A percentile compares a stretch with the other conserved stretches of the same genome.
phyloP scores from a whole-genome alignment of 1,140 invertebrate genomes.

The Macrobrachium rosenbergii region DNA sequence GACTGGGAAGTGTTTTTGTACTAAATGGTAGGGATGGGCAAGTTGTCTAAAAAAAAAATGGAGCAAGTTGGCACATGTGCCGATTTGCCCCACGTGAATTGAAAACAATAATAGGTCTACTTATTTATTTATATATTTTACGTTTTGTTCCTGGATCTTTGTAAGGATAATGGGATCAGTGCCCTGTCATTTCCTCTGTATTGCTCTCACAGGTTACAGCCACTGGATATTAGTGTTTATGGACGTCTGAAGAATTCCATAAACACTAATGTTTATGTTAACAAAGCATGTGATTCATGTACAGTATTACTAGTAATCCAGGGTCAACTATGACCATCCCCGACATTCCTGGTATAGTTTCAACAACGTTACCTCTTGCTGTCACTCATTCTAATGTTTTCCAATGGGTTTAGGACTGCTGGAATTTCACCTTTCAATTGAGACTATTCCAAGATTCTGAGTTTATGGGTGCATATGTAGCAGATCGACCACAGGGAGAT shows the following conservation, averaged over 20 bases:
- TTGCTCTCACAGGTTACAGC: slow-evolving; percentile 20
- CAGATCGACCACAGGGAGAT: slow-evolving; percentile 67
- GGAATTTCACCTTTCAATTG: slow-evolving; percentile 69
- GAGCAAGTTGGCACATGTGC: too few relatives aligned
- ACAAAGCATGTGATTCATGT: slow-evolving; percentile 41
- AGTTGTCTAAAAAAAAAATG: too few relatives aligned
- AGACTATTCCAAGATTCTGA: slow-evolving; percentile 69
- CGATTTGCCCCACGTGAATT: too few relatives aligned
- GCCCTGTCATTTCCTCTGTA: slow-evolving; percentile 15
- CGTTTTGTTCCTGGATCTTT: neutral
- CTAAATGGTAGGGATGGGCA: too few relatives aligned
- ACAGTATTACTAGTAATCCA: slow-evolving; percentile 60
- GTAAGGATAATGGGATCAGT: slow-evolving; percentile 15
- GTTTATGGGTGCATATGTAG: slow-evolving; percentile 68
- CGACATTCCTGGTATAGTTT: slow-evolving; percentile 68
- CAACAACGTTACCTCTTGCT: slow-evolving; percentile 53
- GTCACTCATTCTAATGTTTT: slow-evolving; percentile 68
- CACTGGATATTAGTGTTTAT: neutral
- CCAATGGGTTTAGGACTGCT: slow-evolving; percentile 67
- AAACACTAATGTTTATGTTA: too few relatives aligned
- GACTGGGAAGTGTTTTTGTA: too few relatives aligned
- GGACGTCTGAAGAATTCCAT: slow-evolving; percentile 21
- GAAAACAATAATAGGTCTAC: too few relatives aligned
- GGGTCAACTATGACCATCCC: slow-evolving; percentile 68
- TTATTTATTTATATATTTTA: too few relatives aligned